phyloP scores from a whole-genome alignment of 2,113 vertebrate species.

The Myxocyprinus asiaticus region DNA sequence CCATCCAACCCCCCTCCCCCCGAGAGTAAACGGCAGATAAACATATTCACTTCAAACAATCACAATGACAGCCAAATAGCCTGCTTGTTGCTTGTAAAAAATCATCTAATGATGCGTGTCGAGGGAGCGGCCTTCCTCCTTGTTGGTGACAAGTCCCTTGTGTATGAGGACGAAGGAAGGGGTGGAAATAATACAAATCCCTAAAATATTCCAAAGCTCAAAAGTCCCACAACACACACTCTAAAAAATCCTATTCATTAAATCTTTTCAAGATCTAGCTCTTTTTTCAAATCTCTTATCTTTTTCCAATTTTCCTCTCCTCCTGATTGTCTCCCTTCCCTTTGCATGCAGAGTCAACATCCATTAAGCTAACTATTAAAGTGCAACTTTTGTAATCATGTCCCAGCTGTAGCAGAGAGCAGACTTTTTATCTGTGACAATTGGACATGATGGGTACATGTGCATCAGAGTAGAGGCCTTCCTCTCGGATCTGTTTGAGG shows the following conservation, averaged over 20 bases:
- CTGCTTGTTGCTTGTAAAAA: slow-evolving; percentile 93
- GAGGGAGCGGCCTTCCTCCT: slow-evolving; percentile 85
- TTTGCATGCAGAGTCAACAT: slow-evolving; percentile 69
- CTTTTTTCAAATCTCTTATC: too few species aligned
- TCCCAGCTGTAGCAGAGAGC: slow-evolving; percentile 52
- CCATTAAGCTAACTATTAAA: slow-evolving; percentile 77
- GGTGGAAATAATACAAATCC: slow-evolving; percentile 72
- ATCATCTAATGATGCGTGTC: slow-evolving; percentile 92
- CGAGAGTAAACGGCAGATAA: slow-evolving; percentile 82
- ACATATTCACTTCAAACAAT: slow-evolving; percentile 92
- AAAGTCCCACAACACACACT: slow-evolving; percentile 58
- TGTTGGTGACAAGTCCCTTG: slow-evolving; percentile 80
- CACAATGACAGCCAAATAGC: slow-evolving; percentile 93
- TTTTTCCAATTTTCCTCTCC: slow-evolving; percentile 46
- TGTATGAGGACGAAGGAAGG: slow-evolving; percentile 72
- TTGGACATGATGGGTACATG: slow-evolving; percentile 76
- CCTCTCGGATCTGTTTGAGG: slow-evolving; percentile 52
- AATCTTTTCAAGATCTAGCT: too few species aligned
- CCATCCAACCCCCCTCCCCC: slow-evolving; percentile 59
- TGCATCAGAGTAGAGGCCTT: slow-evolving; percentile 56
- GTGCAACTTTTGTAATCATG: slow-evolving; percentile 62
- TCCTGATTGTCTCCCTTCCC: slow-evolving; percentile 34
- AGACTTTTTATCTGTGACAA: slow-evolving; percentile 61
- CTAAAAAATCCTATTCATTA: slow-evolving; percentile 26
- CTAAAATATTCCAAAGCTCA: slow-evolving; percentile 68